Conservation (phyloP, 2,113 vertebrate species). For the Serilophus lunatus region DNA sequence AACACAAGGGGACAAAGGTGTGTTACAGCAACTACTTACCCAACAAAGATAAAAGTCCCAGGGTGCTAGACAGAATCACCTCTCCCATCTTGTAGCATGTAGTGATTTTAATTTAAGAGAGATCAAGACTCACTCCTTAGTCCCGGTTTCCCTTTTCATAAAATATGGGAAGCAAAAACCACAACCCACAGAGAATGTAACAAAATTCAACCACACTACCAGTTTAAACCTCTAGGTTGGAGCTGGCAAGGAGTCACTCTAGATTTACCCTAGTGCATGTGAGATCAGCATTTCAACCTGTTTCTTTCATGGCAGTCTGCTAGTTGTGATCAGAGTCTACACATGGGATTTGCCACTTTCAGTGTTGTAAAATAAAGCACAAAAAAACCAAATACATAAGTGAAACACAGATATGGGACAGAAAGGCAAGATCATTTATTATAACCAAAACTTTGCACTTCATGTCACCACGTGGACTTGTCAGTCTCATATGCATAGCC, state of each 20-base stretch:
- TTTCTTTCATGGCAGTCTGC: background rate
- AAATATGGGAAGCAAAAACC: background rate
- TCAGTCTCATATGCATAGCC: conserved; percentile 23
- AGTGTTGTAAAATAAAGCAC: background rate
- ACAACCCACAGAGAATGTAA: background rate
- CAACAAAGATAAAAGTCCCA: background rate
- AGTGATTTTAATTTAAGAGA: background rate
- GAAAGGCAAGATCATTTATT: background rate
- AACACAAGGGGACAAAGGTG: background rate
- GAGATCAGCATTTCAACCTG: background rate
- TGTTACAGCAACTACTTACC: background rate
- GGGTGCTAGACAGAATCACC: background rate
- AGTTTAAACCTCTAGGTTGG: background rate
- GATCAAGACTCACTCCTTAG: background rate
- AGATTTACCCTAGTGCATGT: background rate
- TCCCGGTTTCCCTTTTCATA: background rate
- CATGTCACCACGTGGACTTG: conserved; percentile 30
- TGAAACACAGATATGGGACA: background rate
- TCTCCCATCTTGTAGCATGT: background rate
- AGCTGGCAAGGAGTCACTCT: background rate
- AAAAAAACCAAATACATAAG: background rate
- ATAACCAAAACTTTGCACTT: conserved; percentile 16
- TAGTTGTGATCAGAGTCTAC: background rate
- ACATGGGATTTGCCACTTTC: conserved; percentile 22
- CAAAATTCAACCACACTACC: background rate